These are phyloP conservation scores for Phaenicophaeus curvirostris DNA, from an alignment of 2,797 vertebrate genomes.

Conservation along the genomic window DNA sequence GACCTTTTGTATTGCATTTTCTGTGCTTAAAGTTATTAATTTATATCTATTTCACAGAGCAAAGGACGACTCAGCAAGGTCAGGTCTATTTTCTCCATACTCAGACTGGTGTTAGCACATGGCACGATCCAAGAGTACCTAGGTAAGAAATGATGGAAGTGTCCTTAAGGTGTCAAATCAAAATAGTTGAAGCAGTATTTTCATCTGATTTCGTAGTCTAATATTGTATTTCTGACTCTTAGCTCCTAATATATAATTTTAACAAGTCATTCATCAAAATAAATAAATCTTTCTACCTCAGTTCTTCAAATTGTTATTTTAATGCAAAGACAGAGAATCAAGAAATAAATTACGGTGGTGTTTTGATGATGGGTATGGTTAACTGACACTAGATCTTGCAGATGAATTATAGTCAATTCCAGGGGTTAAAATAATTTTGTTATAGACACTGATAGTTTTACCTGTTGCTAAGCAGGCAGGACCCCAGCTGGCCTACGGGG, in stretches of 20 bases:
- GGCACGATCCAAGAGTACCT: conserved; percentile 97
- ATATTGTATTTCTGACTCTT: background rate
- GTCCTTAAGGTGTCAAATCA: background rate
- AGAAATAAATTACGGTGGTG: background rate
- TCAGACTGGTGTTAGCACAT: conserved; percentile 98
- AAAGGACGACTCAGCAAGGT: conserved; percentile 97
- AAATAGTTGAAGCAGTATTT: background rate
- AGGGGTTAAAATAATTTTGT: no score
- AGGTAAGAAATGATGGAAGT: conserved; percentile 78
- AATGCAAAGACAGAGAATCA: background rate
- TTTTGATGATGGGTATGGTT: background rate
- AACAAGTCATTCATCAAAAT: background rate
- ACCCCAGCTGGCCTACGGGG: no score
- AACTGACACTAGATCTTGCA: background rate
- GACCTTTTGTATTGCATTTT: background rate
- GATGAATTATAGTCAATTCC: background rate
- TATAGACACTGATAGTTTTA: no score
- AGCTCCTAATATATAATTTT: background rate
- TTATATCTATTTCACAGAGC: conserved; percentile 83
- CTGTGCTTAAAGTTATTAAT: conserved; percentile 18
- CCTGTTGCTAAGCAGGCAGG: no score
- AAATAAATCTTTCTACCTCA: no score
- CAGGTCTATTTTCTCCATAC: conserved; percentile 99
- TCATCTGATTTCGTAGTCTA: background rate
- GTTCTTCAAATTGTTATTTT: background rate